phyloP scores from a whole-genome alignment of 2,888 invertebrate genomes.

The Nymphalis urticae region DNA sequence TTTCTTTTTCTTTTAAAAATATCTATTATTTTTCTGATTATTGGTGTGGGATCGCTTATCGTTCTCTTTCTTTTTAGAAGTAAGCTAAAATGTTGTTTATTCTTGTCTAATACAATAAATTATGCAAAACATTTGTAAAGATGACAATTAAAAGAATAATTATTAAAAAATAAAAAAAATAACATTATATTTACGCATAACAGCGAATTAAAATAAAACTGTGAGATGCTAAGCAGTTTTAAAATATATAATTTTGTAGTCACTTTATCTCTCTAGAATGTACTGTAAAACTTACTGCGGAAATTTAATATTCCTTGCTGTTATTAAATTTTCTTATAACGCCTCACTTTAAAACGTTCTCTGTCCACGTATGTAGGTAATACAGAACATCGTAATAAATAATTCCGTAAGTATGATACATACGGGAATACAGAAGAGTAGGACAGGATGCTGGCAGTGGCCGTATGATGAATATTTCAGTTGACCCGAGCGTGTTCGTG shows the following conservation, averaged over 20 bases:
- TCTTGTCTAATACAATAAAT: no score
- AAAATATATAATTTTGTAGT: neutral
- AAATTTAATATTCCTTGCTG: conserved; percentile 21
- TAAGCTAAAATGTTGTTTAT: no score
- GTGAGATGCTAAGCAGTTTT: no score
- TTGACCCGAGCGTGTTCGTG: conserved; percentile 43
- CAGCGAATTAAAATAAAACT: no score
- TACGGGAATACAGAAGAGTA: conserved; percentile 52
- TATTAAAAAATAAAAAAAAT: no score
- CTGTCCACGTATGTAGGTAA: conserved; percentile 27
- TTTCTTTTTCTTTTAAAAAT: no score
- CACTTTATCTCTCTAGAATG: neutral
- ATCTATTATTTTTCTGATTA: no score
- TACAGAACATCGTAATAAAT: conserved; percentile 49
- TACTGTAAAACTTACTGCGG: conserved; percentile 2
- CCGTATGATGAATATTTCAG: conserved; percentile 59
- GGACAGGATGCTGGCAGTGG: conserved; percentile 50
- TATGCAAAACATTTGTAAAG: no score
- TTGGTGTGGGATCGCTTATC: no score
- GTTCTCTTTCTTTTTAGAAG: no score
- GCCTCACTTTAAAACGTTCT: conserved; percentile 10
- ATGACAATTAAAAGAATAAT: no score
- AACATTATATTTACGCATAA: no score
- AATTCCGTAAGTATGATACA: conserved; percentile 61
- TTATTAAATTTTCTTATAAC: conserved; percentile 18